Evolutionary conservation across 2,888 invertebrate species (phyloP).

Genomic region (Drosophila leonis): DNA sequence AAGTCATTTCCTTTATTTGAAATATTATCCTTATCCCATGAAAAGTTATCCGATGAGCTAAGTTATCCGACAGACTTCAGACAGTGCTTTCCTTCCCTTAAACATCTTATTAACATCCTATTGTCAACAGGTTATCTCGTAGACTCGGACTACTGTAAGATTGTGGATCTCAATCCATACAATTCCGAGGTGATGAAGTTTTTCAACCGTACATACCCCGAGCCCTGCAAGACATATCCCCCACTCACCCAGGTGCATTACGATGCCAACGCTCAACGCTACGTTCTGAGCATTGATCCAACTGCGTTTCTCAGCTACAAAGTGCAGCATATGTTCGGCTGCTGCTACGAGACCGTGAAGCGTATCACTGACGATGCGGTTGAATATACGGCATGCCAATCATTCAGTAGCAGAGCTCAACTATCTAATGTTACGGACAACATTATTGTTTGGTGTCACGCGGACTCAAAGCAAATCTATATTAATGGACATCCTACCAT

Average conservation of each 20-base stretch:
- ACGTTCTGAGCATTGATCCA: conserved; percentile 74
- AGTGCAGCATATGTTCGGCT: conserved; percentile 60
- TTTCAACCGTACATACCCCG: conserved; percentile 86
- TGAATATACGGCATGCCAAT: conserved; percentile 84
- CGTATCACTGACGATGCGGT: conserved; percentile 76
- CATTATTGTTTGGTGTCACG: conserved; percentile 86
- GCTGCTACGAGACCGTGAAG: conserved; percentile 83
- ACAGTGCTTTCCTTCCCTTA: neutral
- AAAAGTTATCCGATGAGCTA: no score
- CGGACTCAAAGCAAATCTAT: conserved; percentile 78
- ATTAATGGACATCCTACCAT: conserved; percentile 87
- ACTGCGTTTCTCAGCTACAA: conserved; percentile 61
- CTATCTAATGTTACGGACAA: conserved; percentile 85
- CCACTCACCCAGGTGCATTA: conserved; percentile 82
- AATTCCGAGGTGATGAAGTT: conserved; percentile 86
- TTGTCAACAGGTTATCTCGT: conserved; percentile 85
- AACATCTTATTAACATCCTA: conserved; percentile 28
- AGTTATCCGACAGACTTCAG: no score
- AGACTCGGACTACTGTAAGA: conserved; percentile 88
- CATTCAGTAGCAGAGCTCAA: conserved; percentile 84
- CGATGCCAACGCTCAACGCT: conserved; percentile 63
- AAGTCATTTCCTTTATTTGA: neutral
- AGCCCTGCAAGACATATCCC: conserved; percentile 85
- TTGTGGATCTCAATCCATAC: conserved; percentile 88
- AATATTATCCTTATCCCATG: no score